These are phyloP conservation scores for Carduelis carduelis DNA, from an alignment of 2,797 vertebrate genomes.

Conservation along the genomic window DNA sequence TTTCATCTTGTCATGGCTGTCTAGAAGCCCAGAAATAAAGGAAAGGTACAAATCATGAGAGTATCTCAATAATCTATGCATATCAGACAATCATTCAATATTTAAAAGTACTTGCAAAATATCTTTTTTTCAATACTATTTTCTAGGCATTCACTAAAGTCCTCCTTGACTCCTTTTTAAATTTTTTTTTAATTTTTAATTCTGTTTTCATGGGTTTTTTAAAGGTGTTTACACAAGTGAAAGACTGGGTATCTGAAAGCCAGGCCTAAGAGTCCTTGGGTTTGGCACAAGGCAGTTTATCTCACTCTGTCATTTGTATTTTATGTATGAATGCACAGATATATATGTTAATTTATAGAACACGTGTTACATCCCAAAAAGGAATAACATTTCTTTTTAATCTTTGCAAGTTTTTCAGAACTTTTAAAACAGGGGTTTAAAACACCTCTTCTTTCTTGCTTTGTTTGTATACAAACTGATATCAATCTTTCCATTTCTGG, in stretches of 20 bases:
- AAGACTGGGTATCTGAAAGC: neutral
- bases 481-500: neutral
- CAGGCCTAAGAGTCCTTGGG: neutral
- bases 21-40: neutral
- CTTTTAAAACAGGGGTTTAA: neutral
- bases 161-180: accelerated
- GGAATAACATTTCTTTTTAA: neutral
- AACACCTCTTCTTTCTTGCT: neutral
- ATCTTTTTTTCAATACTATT: neutral
- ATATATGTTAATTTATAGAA: neutral
- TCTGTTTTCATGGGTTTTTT: constrained; percentile 2
- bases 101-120: neutral
- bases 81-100: neutral
- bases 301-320: constrained; percentile 17
- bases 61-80: neutral
- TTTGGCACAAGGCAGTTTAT: neutral
- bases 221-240: neutral
- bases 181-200: neutral
- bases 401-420: neutral
- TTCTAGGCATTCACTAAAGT: constrained; percentile 17
- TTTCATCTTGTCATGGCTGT: neutral
- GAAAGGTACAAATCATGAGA: neutral
- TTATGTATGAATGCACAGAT: neutral
- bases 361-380: neutral
- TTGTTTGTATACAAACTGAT: neutral